These are phyloP conservation scores for Aulostomus chinensis DNA, from an alignment of 2,797 vertebrate genomes.

Conservation along the genomic window DNA sequence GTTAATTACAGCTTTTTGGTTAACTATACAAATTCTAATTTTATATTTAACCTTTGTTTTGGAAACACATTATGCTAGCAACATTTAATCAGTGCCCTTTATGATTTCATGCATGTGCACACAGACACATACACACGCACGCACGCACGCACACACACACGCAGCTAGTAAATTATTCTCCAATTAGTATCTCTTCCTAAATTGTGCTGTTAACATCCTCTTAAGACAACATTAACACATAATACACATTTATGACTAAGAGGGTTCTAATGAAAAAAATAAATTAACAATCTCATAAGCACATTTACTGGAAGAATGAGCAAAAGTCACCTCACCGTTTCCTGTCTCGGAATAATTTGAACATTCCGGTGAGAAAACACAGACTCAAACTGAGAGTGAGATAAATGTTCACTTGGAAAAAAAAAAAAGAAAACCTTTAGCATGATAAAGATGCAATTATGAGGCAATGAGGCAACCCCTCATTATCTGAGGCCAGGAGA, in stretches of 20 bases:
- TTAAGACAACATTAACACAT: slow-evolving; percentile 4
- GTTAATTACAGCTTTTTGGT: slow-evolving; percentile 38
- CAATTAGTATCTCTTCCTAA: no score
- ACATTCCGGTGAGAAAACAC: slow-evolving; percentile 16
- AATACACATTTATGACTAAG: not conserved
- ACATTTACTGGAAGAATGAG: slow-evolving; percentile 4
- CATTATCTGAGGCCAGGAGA: slow-evolving; percentile 56
- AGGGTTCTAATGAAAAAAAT: slow-evolving; percentile 17
- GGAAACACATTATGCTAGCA: slow-evolving; percentile 23
- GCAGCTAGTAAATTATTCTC: no score
- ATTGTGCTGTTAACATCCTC: not conserved
- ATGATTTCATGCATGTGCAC: no score
- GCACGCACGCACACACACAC: no score
- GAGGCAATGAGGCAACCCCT: slow-evolving; percentile 50
- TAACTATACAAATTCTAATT: slow-evolving; percentile 57
- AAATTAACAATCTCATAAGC: slow-evolving; percentile 23
- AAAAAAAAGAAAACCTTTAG: slow-evolving; percentile 52
- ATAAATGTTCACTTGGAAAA: slow-evolving; percentile 40
- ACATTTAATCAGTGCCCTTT: slow-evolving; percentile 39
- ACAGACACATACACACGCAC: slow-evolving; percentile 9
- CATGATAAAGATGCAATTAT: slow-evolving; percentile 71
- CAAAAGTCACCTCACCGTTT: not conserved
- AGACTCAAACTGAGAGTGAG: slow-evolving; percentile 28
- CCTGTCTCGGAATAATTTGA: slow-evolving; percentile 2
- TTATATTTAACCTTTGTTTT: slow-evolving; percentile 61